A percentile compares a stretch with the other conserved stretches of the same genome.
Conservation (phyloP, 64 coral and sea anemone species). For the Catalaphyllia jardinei region DNA sequence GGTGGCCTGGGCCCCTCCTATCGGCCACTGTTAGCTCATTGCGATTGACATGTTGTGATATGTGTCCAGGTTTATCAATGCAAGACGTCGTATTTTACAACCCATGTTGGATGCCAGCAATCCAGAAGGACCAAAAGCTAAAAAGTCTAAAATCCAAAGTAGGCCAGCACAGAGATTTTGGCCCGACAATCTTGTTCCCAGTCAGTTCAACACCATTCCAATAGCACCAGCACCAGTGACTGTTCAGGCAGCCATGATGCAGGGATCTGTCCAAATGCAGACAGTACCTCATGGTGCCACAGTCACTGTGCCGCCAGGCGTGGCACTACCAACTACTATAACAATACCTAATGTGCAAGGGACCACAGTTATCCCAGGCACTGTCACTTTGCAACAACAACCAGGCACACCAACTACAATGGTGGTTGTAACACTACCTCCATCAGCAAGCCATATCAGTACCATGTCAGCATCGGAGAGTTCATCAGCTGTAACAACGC, state of each 20-base stretch:
- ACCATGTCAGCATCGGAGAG: slow-evolving; percentile 69
- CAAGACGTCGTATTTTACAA: slow-evolving; percentile 84
- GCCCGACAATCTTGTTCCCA: slow-evolving; percentile 85
- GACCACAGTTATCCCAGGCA: slow-evolving; percentile 48
- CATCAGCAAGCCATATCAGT: slow-evolving; percentile 73
- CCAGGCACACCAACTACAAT: slow-evolving; percentile 71
- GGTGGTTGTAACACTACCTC: slow-evolving; percentile 86
- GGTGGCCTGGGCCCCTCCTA: too few relatives aligned
- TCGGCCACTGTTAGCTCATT: too few relatives aligned
- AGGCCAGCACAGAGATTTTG: slow-evolving; percentile 92
- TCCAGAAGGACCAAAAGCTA: slow-evolving; percentile 83
- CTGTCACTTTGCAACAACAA: slow-evolving; percentile 66
- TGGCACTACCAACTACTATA: slow-evolving; percentile 59
- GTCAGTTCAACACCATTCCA: slow-evolving; percentile 76
- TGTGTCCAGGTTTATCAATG: slow-evolving; percentile 86
- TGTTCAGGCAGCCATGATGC: slow-evolving; percentile 51
- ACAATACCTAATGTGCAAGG: slow-evolving; percentile 56
- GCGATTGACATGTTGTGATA: not conserved
- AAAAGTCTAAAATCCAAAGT: slow-evolving; percentile 93
- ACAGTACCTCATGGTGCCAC: slow-evolving; percentile 34
- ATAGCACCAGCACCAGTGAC: slow-evolving; percentile 77
- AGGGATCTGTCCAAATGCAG: slow-evolving; percentile 54
- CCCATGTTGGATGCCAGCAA: slow-evolving; percentile 96
- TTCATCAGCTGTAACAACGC: slow-evolving; percentile 49
- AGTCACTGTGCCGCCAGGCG: slow-evolving; percentile 54